These are phyloP conservation scores for Amblyopsis rosae DNA, from an alignment of 2,113 vertebrate genomes.

Conservation along the genomic window DNA sequence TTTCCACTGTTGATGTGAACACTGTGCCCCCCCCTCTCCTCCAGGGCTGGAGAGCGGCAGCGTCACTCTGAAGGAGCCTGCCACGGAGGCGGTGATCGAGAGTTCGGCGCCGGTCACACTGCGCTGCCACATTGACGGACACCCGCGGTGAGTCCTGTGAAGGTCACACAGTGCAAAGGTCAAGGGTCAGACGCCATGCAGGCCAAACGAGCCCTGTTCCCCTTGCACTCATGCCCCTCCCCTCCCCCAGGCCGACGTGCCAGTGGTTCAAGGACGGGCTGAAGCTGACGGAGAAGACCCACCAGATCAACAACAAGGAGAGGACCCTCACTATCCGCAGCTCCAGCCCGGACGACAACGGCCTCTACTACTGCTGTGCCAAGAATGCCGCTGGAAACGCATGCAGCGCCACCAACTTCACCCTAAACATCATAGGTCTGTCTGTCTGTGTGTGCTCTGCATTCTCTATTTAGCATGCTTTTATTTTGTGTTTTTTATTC, in stretches of 20 bases:
- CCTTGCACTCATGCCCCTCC: neutral
- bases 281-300: conserved; percentile 77
- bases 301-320: conserved; percentile 89
- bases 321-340: conserved; percentile 84
- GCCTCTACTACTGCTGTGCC: conserved; percentile 91
- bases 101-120: conserved; percentile 84
- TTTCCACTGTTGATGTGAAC: neutral
- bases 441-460: neutral
- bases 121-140: conserved; percentile 92
- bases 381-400: conserved; percentile 83
- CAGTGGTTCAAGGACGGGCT: conserved; percentile 89
- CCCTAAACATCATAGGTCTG: conserved; percentile 88
- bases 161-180: neutral
- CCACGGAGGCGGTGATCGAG: conserved; percentile 83
- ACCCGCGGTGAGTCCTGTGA: conserved; percentile 87
- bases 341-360: conserved; percentile 83
- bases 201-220: neutral
- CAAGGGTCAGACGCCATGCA: conserved; percentile 8
- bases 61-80: conserved; percentile 87
- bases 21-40: neutral
- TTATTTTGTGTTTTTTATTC: neutral
- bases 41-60: conserved; percentile 91
- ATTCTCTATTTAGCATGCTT: neutral
- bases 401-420: conserved; percentile 92
- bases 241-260: conserved; percentile 80